Evolutionary conservation across 2,797 vertebrate species (phyloP), one percentile per base, ranked within the genome.

Genomic region (Tachyglossus aculeatus): DNA sequence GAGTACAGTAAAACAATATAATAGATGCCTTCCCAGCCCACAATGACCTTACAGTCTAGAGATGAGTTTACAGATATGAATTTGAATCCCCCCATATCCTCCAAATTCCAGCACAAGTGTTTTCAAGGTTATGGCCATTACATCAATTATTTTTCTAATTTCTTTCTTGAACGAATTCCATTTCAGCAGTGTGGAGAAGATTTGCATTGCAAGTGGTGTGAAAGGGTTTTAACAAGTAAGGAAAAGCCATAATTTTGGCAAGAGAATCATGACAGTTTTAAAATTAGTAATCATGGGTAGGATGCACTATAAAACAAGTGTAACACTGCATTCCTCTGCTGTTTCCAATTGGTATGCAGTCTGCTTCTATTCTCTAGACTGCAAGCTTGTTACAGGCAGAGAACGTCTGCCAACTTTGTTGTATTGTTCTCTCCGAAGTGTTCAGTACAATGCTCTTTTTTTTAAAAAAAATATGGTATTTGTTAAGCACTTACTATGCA

Each of bases 91-190:
- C 63, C 10, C 44, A n/a, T n/a, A 63, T 81, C 83, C 77, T 71
- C 27, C 60, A 27, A 45, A 74, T 86, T 68, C 14, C 31, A 40
- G 39, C 83, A 69, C 64, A 72, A 65, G n/a, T 5, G 0, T 80
- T 80, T 81, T 80, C 77, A 83, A 85, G 57, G 79, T 84, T 83
- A 64, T 51, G 71, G 53, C 21, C 70, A 75, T 88, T 80, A 73
- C 50, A 68, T 25, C 78, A 78, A 73, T 83, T 88, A 72, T 88
- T 88, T 86, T 76, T 78, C 64, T 61, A 63, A 51, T 84, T 86
- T 73, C 71, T 22, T 47, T 74, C 81, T 38, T 52, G 74, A 77
- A 78, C 41, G 60, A 68, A 70, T 71, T 71, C 33, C 70, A 38
- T n/a, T 74, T 81, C 53, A 66, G 21, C 57, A 85, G 62, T 7